Base-by-base conservation (phyloP, 2,113 vertebrate species). In the Apodemus sylvaticus region DNA sequence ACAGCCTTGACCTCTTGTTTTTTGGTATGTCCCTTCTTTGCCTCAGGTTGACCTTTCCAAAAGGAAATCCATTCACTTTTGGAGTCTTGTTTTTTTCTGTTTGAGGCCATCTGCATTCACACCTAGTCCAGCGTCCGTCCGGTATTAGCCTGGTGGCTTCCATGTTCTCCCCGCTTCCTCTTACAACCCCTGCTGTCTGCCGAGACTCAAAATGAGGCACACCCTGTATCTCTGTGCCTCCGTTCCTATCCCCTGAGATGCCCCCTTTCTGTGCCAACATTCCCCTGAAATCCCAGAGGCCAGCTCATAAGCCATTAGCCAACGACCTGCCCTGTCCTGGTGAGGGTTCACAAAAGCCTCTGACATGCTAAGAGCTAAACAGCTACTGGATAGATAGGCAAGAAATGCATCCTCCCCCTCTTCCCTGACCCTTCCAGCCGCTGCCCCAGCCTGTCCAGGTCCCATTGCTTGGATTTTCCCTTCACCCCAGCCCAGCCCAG, bases 191-290 rank as follows among this genome's bases (percentile, higher is more conserved):
- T 45, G 24, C 1, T 12, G n/a, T 29, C 51, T 51, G 19, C 11
- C 19, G 5, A 77, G 48, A 68, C 5, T n/a, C 78, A 48, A 64
- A 76, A 42, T 1, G 51, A 48, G 0, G 29, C 12, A 45, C 53
- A 26, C 31, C 4, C 3, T 13, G 24, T 71, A 26, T 74, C 17
- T 51, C n/a, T 36, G 16, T 26, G 12, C 20, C 64, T 45, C 70
- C 26, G 1, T 3, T 42, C 34, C 31, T 42, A 51, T 22, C 5
- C 2, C 36, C 19, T 1, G 24, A 64, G 64, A 55, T 0, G 7
- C 1, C 1, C 31, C n/a, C 31, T 48, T 78, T n/a, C n/a, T 36
- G 53, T 0, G 0, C 24, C 58, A 34, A 26, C 1, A n/a, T 86
- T n/a, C 36, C 58, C 62, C 36, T 55, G 74, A 82, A 34, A 89